Base-by-base conservation (phyloP, 2,888 invertebrate genomes). In the Spialia ferax region DNA sequence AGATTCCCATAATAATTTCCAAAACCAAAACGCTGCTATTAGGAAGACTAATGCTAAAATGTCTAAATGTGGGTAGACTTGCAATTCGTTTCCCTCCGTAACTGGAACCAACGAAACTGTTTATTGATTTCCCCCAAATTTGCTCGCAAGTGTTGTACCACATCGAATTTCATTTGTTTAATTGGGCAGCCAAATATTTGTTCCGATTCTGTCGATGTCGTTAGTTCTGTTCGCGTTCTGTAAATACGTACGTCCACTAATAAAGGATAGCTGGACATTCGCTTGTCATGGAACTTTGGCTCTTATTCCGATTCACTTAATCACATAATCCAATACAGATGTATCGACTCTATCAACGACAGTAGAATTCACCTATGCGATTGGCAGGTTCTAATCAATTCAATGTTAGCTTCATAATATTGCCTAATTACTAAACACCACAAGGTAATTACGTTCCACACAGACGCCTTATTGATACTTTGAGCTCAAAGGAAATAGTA, bases 161-260 rank as follows among this genome's bases (percentile, higher is more conserved):
- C 80, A 80, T 79, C 71, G 83, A 79, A 86, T 88, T 89, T 86
- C 85, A 85, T 89, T 88, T 88, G 85, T 88, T 86, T 89, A 89
- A 90, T 90, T 89, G 86, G 80, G 84, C 84, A 82, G 71, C 80
- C 85, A 87, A 89, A 91, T 89, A 89, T 91, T 91, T 89, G 88
- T 69, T 73, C 79, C 78, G 81, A 81, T 88, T 85, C 83, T 77
- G 85, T 82, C 82, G 74, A 80, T 82, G 86, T 84, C 86, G 88
- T 88, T 89, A 89, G 89, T 86, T 83, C 78, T 84, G 86, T 87
- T 83, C 85, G 83, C 79, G 81, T 85, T 84, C 84, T 87, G 89
- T 91, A 90, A 91, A 91, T 88, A 90, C 76, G 79, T 86, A 83
- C 82, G 80, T 86, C 80, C 83, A 83, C 83, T 84, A 84, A 85